Conservation (phyloP, 1,140 invertebrate species). For the Mesaphorura yosii region DNA sequence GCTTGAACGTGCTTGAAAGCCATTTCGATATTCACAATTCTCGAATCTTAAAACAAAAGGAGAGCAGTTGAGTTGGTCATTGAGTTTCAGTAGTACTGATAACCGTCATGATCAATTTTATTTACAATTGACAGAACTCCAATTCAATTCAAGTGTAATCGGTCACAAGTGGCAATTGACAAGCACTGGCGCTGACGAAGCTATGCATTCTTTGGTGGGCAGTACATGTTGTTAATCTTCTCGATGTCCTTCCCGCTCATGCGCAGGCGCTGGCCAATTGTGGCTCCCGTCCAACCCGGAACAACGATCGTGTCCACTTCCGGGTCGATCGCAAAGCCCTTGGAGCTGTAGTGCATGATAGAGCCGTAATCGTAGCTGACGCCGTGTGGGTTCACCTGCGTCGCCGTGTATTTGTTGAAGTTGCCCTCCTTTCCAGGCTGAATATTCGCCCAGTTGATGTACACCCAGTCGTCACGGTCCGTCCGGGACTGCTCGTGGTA, state of each 20-base stretch:
- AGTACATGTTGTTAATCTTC: constrained; percentile 63
- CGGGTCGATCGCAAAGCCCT: constrained; percentile 24
- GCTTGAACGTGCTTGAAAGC: no score
- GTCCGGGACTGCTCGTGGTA: constrained; percentile 46
- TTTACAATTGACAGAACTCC: no score
- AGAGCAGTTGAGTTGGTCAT: no score
- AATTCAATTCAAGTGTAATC: no score
- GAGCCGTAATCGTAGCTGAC: constrained; percentile 22
- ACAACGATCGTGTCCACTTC: constrained; percentile 19
- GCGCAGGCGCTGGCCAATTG: constrained; percentile 53
- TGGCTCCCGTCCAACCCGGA: not conserved
- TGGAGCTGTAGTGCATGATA: constrained; percentile 30
- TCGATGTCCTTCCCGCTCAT: constrained; percentile 56
- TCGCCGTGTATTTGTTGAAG: constrained; percentile 15
- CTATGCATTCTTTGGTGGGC: constrained; percentile 25
- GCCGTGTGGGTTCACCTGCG: constrained; percentile 6
- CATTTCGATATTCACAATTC: no score
- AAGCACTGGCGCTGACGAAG: no score
- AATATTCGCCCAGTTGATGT: constrained; percentile 44
- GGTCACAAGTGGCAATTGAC: no score
- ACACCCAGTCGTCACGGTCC: constrained; percentile 43
- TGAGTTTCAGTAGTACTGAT: no score
- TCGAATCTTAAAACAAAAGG: no score
- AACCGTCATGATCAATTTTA: no score
- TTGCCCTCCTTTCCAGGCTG: constrained; percentile 22